Base-by-base conservation (phyloP, 53 echinoderm and acorn worm species). In the Echinometra lucunter region DNA sequence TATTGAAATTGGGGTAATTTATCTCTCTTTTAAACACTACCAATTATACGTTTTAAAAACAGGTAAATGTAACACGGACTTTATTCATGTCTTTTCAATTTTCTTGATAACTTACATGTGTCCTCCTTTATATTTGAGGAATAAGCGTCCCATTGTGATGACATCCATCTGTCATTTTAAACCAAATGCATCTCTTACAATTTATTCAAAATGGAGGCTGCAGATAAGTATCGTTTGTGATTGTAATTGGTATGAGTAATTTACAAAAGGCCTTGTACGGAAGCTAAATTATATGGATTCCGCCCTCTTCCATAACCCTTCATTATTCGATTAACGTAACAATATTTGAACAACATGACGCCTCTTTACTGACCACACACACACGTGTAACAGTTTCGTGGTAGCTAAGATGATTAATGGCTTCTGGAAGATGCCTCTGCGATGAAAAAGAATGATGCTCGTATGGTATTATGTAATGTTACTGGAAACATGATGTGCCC, bases 221-320 rank as follows among this genome's bases (percentile, higher is more conserved):
- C 42, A 81, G 81, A 81, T 81, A 81, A 81, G 44, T 44, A 81
- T 81, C 81, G 23, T 81, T 81, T 81, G 81, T 44, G 44, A 81
- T 81, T 44, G 81, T 81, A 81, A 81, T 81, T 81, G 81, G 81
- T 81, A 81, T 81, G 81, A 81, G 81, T 81, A 81, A 81, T 81
- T 81, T 53, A 44, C 81, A 25, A 81, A 81, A 81, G 81, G 44
- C 81, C 81, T 81, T 81, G 81, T 30, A 81, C 42, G 42, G 44
- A 44, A 81, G 81, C 40, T 81, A 40, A 44, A 44, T 81, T 81
- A 30, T 81, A 81, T 17, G 81, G 81, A 23, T 81, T 81, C 81
- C 7, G 21, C 44, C 44, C 81, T 81, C 81, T 53, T 0, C 44
- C 44, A 44, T 5, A 81, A 81, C 81, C 81, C 81, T 81, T 81